Base-by-base conservation (phyloP, 2,113 vertebrate species). In the Alectura lathami region DNA sequence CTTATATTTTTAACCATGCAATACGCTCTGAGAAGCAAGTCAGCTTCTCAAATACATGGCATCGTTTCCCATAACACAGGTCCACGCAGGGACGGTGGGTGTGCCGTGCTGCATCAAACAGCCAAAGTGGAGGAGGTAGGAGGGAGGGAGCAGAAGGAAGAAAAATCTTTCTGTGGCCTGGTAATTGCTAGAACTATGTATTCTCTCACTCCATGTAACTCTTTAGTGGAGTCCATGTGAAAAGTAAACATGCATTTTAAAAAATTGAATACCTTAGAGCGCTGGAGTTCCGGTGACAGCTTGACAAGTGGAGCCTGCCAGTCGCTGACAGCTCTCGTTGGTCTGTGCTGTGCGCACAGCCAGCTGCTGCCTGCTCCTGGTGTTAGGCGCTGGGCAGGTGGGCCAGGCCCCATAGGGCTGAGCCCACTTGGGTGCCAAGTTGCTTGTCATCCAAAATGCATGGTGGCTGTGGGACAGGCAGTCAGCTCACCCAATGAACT, bases 231-330 rank as follows among this genome's bases (percentile, higher is more conserved):
- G n/a, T 57, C 84, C 56, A 57, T 73, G 62, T 66, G 83, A 82
- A 93, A 96, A 89, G 40, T 79, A 96, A 96, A 57, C 21, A 53
- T 8, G 89, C 3, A 20, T 69, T 88, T 72, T 82, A 57, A 75
- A 91, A 91, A 64, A 75, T 79, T 82, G 40, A 87, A 79, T 72
- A 64, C n/a, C 30, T 56, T 18, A 2, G 20, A 11, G 47, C 22
- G 47, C 34, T 59, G 47, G 14, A 17, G n/a, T 80, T 81, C 8
- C 3, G 63, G 21, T 36, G 81, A 79, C 87, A 92, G 42, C 34
- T 68, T 91, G 83, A 5, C 43, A 59, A 68, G 53, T 4, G 13
- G 48, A 40, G 54, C 79, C 81, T 88, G 84, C 74, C 86, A 79
- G 10, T 53, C 88, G 76, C 73, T 91, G 68, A 66, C 83, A 93